Conservation (phyloP, 2,113 vertebrate genomes). For the Mixornis gularis region DNA sequence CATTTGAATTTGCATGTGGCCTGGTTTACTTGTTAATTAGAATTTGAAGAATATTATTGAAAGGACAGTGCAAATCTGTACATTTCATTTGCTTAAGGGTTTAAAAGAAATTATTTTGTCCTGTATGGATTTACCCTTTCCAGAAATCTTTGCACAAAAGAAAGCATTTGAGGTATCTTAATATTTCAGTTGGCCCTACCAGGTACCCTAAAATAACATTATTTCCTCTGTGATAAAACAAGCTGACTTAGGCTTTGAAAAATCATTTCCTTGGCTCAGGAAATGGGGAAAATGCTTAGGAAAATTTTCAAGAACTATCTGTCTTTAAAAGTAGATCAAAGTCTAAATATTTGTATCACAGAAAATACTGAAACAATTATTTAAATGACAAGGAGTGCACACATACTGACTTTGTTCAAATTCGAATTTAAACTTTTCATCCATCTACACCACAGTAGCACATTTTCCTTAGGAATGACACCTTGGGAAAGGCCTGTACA, state of each 20-base stretch:
- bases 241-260: neutral
- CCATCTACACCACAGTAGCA: neutral
- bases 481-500: slow-evolving; percentile 2
- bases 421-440: slow-evolving; percentile 25
- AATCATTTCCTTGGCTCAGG: neutral
- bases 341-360: neutral
- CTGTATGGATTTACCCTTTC: neutral
- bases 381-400: neutral
- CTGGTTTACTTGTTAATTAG: neutral
- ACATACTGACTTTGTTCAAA: neutral
- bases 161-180: neutral
- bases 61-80: neutral
- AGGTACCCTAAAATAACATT: neutral
- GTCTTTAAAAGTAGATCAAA: slow-evolving; percentile 18
- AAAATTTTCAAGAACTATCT: neutral
- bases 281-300: neutral
- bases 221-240: neutral
- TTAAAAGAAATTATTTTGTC: neutral
- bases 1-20: neutral
- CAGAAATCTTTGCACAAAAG: neutral
- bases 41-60: neutral
- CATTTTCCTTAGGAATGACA: neutral
- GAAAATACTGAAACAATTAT: neutral
- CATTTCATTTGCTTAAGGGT: neutral
- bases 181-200: neutral